These are phyloP conservation scores for Tetraodon nigroviridis DNA, from an alignment of 2,113 vertebrate genomes.

Conservation along the genomic window DNA sequence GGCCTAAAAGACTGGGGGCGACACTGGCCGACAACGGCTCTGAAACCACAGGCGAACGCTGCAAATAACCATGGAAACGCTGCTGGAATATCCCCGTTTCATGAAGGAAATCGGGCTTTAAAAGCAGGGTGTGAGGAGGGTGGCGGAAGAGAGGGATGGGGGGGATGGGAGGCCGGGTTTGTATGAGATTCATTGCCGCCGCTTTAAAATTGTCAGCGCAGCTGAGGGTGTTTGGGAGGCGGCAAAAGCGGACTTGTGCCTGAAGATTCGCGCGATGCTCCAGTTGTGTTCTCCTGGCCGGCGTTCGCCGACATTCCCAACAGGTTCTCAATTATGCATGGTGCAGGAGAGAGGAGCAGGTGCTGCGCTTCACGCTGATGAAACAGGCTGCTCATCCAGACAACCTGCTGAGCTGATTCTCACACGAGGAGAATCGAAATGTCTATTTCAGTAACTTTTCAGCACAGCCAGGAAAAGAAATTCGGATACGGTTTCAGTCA, in stretches of 20 bases:
- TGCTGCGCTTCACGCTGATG: slow-evolving; percentile 39
- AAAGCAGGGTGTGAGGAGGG: slow-evolving; percentile 37
- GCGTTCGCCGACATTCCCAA: slow-evolving; percentile 23
- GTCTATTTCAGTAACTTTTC: too few relatives aligned
- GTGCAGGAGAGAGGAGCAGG: slow-evolving; percentile 23
- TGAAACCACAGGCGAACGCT: slow-evolving; percentile 53
- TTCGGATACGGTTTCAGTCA: too few relatives aligned
- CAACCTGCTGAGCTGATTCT: slow-evolving; percentile 34
- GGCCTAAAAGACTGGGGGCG: slow-evolving; percentile 49
- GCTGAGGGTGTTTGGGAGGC: slow-evolving; percentile 15
- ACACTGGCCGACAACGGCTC: slow-evolving; percentile 48
- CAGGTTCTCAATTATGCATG: slow-evolving; percentile 55
- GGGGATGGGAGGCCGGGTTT: slow-evolving; percentile 45
- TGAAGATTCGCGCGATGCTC: slow-evolving; percentile 4
- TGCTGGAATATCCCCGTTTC: slow-evolving; percentile 42
- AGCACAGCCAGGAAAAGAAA: too few relatives aligned
- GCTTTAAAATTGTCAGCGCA: slow-evolving; percentile 28
- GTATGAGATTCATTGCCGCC: slow-evolving; percentile 37
- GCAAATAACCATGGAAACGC: slow-evolving; percentile 68
- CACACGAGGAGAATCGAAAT: too few relatives aligned
- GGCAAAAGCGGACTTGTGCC: slow-evolving; percentile 25
- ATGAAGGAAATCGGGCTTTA: slow-evolving; percentile 46
- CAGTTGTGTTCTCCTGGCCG: slow-evolving; percentile 18
- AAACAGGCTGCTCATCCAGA: slow-evolving; percentile 19
- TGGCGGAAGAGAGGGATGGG: slow-evolving; percentile 37